Evolutionary conservation across 2,888 invertebrate genomes (phyloP).

Genomic region (Pachycephus smyrnensis): DNA sequence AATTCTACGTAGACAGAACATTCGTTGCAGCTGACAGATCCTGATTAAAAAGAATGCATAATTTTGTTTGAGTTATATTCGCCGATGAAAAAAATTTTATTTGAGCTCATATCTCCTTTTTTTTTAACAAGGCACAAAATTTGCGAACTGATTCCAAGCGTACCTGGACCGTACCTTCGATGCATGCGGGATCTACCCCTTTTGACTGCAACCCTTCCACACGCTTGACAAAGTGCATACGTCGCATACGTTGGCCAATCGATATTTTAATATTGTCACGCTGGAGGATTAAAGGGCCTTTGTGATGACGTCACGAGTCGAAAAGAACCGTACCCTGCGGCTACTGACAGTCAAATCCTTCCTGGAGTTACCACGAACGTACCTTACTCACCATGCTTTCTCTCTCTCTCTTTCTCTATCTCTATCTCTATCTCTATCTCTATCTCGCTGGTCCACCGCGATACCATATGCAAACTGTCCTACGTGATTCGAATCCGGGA

Average conservation of each 20-base stretch:
- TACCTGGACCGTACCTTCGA: background rate
- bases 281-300: conserved; percentile 4
- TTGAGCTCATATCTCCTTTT: too few species aligned
- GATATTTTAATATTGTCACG: conserved; percentile 67
- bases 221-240: conserved; percentile 64
- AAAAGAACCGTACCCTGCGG: background rate
- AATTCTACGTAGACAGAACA: background rate
- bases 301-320: conserved; percentile 4
- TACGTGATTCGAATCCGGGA: conserved; percentile 2
- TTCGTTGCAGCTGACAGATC: background rate
- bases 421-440: background rate
- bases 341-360: background rate
- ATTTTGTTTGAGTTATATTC: too few species aligned
- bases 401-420: background rate
- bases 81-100: too few species aligned
- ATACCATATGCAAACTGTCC: conserved; percentile 1
- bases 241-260: conserved; percentile 66
- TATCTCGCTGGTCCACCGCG: background rate
- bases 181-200: background rate
- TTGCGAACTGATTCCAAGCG: background rate
- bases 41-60: background rate
- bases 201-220: conserved; percentile 12
- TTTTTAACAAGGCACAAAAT: too few species aligned
- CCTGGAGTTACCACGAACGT: background rate
- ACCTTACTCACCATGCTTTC: background rate